Conservation (phyloP, 2,888 invertebrate species). For the Chloroclysta siterata region DNA sequence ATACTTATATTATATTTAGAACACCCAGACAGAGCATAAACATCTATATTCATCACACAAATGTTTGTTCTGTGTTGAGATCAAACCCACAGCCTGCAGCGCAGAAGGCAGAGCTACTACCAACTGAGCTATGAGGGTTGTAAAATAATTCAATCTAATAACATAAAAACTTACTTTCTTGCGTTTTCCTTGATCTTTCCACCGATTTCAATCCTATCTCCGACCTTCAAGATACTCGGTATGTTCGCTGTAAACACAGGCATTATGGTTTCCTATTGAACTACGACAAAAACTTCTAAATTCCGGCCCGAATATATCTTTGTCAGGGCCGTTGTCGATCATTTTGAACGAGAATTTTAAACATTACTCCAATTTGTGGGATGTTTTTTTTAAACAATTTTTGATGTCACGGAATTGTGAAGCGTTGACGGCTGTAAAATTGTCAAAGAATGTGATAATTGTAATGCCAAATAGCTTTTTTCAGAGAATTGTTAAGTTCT, state of each 20-base stretch:
- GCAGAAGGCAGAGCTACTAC: no score
- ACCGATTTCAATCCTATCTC: slow-evolving; percentile 78
- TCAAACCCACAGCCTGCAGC: no score
- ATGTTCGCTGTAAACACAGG: slow-evolving; percentile 79
- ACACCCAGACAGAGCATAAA: no score
- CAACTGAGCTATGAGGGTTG: no score
- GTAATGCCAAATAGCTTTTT: background rate
- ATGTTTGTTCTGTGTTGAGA: no score
- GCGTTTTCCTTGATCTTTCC: slow-evolving; percentile 80
- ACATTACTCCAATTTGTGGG: slow-evolving; percentile 64
- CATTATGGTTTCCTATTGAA: slow-evolving; percentile 55
- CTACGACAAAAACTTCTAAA: slow-evolving; percentile 22
- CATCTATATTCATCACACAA: no score
- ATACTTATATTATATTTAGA: no score
- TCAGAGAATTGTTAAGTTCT: background rate
- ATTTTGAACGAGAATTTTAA: slow-evolving; percentile 78
- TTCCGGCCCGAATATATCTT: slow-evolving; percentile 48
- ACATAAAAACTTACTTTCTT: slow-evolving; percentile 79
- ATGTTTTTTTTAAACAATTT: slow-evolving; percentile 28
- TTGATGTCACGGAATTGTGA: slow-evolving; percentile 6
- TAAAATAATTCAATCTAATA: no score
- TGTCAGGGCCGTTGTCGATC: slow-evolving; percentile 65
- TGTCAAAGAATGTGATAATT: slow-evolving; percentile 5
- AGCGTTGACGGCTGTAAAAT: background rate
- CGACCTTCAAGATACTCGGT: slow-evolving; percentile 69